Conservation (phyloP, 2,888 invertebrate genomes). For the Drosophila nr. medialis region DNA sequence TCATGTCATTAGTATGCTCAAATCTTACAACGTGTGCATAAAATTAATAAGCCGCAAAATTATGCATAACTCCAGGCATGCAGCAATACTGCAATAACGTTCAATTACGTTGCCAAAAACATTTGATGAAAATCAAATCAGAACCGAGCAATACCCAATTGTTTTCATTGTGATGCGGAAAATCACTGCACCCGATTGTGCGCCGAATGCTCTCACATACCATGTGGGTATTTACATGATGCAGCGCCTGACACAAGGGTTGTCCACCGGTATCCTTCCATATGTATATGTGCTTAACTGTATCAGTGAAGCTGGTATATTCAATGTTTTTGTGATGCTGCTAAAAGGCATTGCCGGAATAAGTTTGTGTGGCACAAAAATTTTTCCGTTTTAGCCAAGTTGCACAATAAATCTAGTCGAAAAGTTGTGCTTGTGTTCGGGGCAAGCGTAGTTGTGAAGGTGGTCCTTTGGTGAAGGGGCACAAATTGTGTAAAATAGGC, state of each 20-base stretch:
- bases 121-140: conserved; percentile 32
- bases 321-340: conserved; percentile 41
- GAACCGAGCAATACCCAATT: conserved; percentile 40
- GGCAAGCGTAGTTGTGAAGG: background rate
- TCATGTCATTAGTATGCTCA: conserved; percentile 71
- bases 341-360: conserved; percentile 69
- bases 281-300: conserved; percentile 2
- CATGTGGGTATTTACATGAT: conserved; percentile 9
- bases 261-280: conserved; percentile 3
- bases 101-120: conserved; percentile 27
- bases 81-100: conserved; percentile 19
- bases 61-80: conserved; percentile 43
- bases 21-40: conserved; percentile 71
- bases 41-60: conserved; percentile 52
- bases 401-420: conserved; percentile 69
- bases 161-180: conserved; percentile 44
- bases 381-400: conserved; percentile 58
- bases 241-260: conserved; percentile 40
- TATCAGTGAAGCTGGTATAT: conserved; percentile 1
- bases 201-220: conserved; percentile 2
- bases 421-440: conserved; percentile 57
- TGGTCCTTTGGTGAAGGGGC: background rate
- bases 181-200: conserved; percentile 21
- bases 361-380: conserved; percentile 52
- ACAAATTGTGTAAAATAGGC: conserved; percentile 73